A percentile compares a stretch with the other conserved stretches of the same genome.
Evolutionary conservation across 2,113 vertebrate species (phyloP).

Genomic region (Hydrolagus affinis): DNA sequence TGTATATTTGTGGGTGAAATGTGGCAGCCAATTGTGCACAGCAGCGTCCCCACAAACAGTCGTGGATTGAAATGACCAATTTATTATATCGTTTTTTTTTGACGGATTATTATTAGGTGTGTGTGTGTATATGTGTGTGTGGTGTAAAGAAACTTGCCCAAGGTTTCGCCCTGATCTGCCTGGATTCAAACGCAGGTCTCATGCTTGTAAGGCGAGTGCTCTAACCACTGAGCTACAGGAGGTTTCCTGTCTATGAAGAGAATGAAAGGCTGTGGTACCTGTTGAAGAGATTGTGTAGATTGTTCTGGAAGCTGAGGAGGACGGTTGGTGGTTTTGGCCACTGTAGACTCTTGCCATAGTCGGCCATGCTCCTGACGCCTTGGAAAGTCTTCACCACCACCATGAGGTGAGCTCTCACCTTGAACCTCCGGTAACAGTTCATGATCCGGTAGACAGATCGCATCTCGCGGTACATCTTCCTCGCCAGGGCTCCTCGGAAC

Average conservation of each 20-base stretch:
- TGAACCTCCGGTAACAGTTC: slow-evolving; percentile 74
- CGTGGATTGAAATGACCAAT: no score
- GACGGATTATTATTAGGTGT: no score
- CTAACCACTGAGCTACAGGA: no score
- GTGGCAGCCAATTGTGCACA: no score
- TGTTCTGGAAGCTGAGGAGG: slow-evolving; percentile 65
- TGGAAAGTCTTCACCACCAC: slow-evolving; percentile 69
- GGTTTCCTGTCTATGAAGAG: not conserved
- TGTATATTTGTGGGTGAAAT: no score
- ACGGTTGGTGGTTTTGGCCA: slow-evolving; percentile 68
- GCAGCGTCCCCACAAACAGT: no score
- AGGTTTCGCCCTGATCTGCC: no score
- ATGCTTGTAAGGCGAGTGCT: no score
- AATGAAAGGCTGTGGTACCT: slow-evolving; percentile 51
- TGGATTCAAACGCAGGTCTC: no score
- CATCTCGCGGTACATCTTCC: slow-evolving; percentile 60
- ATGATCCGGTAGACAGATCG: slow-evolving; percentile 73
- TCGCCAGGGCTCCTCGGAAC: slow-evolving; percentile 77
- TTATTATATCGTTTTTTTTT: no score
- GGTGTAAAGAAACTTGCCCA: no score
- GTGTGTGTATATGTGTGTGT: no score
- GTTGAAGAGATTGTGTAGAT: slow-evolving; percentile 63
- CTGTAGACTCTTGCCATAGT: slow-evolving; percentile 65
- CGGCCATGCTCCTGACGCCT: slow-evolving; percentile 57
- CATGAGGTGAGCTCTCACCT: slow-evolving; percentile 70